Base-by-base conservation (phyloP, 1,140 invertebrate species). In the Camponotus pennsylvanicus region DNA sequence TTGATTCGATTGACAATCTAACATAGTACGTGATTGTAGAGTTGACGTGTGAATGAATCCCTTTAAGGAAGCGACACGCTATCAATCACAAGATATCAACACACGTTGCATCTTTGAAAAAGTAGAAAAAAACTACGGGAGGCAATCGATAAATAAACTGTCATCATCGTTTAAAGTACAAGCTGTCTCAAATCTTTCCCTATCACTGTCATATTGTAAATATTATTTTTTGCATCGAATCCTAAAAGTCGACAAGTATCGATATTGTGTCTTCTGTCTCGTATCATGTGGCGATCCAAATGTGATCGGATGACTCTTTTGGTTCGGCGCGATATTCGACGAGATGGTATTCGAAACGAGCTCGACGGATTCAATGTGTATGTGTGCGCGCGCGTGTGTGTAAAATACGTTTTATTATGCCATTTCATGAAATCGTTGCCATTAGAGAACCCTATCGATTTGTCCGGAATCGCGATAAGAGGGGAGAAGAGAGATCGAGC, bases 331-430 rank as follows among this genome's bases (percentile, higher is more conserved):
- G 21, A 82, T 40, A 73, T 13, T 45, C 32, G 69, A 73, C 7
- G 49, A 52, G 49, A 32, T 34, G 49, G 15, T 52, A 40, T 37
- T 49, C 18, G 69, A 57, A 80, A 63, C n/a, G 79, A 73, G 55
- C 66, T 57, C 67, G 15, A 45, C 13, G 40, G 15, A 80, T 71
- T 86, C 70, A 79, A 87, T 91, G 85, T 42, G 7, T 42, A 42
- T 11, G 42, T 45, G 42, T 45, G 9, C 8, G 42, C 8, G 42
- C 2, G 9, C 9, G 42, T 45, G 42, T 45, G 42, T 45, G 42
- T 45, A 45, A 89, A 88, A 88, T 89, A 88, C 83, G 88, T 90
- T 93, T 92, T 92, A 92, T 92, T 91, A 92, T 90, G 76, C 88
- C 89, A 91, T 90, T 92, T 91, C 79, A 45, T 80, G 88, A 92